Evolutionary conservation across 1,140 invertebrate genomes (phyloP).

Genomic region (Cepaea nemoralis): DNA sequence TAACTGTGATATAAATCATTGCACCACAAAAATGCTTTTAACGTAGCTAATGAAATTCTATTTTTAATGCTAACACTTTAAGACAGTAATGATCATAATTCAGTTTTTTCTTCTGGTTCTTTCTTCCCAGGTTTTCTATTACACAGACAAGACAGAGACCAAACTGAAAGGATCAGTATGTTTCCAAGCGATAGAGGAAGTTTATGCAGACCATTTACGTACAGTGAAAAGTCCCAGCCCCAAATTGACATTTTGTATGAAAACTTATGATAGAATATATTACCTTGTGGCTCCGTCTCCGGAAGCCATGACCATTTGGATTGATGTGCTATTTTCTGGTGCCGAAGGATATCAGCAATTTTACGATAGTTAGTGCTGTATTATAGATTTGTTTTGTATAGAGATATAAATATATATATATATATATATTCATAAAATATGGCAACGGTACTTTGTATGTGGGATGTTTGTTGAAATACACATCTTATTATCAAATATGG

Average conservation of each 20-base stretch:
- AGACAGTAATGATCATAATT: too few relatives aligned
- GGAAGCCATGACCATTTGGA: constrained; percentile 96
- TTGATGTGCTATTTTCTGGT: constrained; percentile 93
- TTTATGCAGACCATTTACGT: constrained; percentile 93
- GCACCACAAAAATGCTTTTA: too few relatives aligned
- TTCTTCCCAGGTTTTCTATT: constrained; percentile 84
- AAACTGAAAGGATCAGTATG: constrained; percentile 91
- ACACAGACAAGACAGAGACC: constrained; percentile 88
- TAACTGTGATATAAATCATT: too few relatives aligned
- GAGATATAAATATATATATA: too few relatives aligned
- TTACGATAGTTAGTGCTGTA: constrained; percentile 28
- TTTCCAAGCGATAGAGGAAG: constrained; percentile 97
- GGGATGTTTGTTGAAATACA: too few relatives aligned
- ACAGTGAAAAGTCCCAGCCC: constrained; percentile 90
- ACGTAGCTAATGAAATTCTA: too few relatives aligned
- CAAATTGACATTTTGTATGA: constrained; percentile 94
- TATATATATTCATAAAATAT: too few relatives aligned
- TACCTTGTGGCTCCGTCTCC: constrained; percentile 92
- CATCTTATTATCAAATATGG: too few relatives aligned
- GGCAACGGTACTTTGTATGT: too few relatives aligned
- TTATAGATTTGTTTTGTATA: too few relatives aligned
- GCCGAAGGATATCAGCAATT: constrained; percentile 83
- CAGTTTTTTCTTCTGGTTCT: too few relatives aligned
- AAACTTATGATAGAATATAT: constrained; percentile 89
- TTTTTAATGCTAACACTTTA: too few relatives aligned